A percentile compares a stretch with the other conserved stretches of the same genome.
phyloP scores from a whole-genome alignment of 1,140 invertebrate genomes.

The Drosophila grimshawi region DNA sequence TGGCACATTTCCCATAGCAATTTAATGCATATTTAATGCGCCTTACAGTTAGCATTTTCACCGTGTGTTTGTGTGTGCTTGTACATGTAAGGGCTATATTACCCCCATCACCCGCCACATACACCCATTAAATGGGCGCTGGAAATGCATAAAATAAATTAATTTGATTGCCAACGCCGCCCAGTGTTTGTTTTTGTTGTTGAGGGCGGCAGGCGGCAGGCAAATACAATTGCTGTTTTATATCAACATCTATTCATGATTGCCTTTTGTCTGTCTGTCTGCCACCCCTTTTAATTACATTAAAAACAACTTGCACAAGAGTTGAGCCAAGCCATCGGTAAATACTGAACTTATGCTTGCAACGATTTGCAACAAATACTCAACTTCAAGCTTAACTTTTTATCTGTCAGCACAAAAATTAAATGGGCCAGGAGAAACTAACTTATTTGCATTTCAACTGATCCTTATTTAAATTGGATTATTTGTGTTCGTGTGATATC shows the following conservation, averaged over 20 bases:
- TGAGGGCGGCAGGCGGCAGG: not conserved
- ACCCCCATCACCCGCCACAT: not conserved
- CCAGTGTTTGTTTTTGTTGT: slow-evolving; percentile 26
- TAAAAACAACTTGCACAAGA: slow-evolving; percentile 17
- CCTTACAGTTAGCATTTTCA: slow-evolving; percentile 46
- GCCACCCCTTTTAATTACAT: slow-evolving; percentile 46
- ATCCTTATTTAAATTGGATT: too few relatives aligned
- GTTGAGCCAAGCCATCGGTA: slow-evolving; percentile 1
- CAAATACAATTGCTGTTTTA: slow-evolving; percentile 37
- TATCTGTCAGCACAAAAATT: not conserved
- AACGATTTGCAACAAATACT: not conserved
- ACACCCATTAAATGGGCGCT: slow-evolving; percentile 10
- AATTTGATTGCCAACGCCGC: slow-evolving; percentile 48
- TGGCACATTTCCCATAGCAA: slow-evolving; percentile 53
- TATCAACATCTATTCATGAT: slow-evolving; percentile 9
- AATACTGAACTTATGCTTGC: not conserved
- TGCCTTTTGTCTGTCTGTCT: slow-evolving; percentile 4
- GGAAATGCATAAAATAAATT: slow-evolving; percentile 47
- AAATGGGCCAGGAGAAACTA: not conserved
- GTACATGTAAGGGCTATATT: slow-evolving; percentile 13
- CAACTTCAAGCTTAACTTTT: not conserved
- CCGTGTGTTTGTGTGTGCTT: slow-evolving; percentile 15
- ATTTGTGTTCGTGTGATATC: too few relatives aligned
- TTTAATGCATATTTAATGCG: slow-evolving; percentile 74
- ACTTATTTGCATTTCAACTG: not conserved